Base-by-base conservation (phyloP, 1,140 invertebrate species). In the Aphelenchoides besseyi region DNA sequence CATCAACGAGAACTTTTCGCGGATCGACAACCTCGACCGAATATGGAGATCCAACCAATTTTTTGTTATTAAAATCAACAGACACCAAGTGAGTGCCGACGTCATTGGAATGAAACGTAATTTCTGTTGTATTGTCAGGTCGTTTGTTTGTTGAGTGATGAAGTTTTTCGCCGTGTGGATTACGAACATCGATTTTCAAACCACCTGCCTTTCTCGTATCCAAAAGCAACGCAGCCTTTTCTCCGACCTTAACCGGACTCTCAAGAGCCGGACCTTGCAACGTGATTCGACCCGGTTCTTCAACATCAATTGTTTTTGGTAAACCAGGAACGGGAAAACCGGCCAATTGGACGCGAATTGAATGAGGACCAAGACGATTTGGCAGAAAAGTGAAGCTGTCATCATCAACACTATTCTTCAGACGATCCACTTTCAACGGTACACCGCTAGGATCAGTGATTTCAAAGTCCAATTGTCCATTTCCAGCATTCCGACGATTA, bases 371-470 rank as follows among this genome's bases (percentile, higher is more conserved):
- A 28, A 93, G 90, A 62, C 92, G 89, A 1, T 89, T 90, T 2
- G 94, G 94, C 53, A 91, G 88, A 82, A 96, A 92, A 77, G 93
- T 91, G 55, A 96, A 77, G 90, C 87, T 37, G 77, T 90, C 88
- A n/a, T 82, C 85, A 77, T 90, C 89, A 18, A 89, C 87, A 35
- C 48, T 53, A 70, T 92, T 91, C 32, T 89, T 88, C 5, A 91
- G 88, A 12, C 89, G 88, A 81, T 93, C 90, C 1, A 95, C 88
- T 0, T 92, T 91, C 32, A 97, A 85, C 72, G 91, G 90, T 79
- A 92, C 89, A 23, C 93, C 92, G n/a, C 91, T 88, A 1, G 95
- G 94, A 77, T 92, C 92, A 35, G 91, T 90, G 1, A 94, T 91
- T 57, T 91, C 90, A 0, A 95, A 90, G 80, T 94, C 92, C 67